These are phyloP conservation scores for Heterocephalus glaber DNA, from an alignment of 2,113 vertebrate genomes.

Conservation along the genomic window DNA sequence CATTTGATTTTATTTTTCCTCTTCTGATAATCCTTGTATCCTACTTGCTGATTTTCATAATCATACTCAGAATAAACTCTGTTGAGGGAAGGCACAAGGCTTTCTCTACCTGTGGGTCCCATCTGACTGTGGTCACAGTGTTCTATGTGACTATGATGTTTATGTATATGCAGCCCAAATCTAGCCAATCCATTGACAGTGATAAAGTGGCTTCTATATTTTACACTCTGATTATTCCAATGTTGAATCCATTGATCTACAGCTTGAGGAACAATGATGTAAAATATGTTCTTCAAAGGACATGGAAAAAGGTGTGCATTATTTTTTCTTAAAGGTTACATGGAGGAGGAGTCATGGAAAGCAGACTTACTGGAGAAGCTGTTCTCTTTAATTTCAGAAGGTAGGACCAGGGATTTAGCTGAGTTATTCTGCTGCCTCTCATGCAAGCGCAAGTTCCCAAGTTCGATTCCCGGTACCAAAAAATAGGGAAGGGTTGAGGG, in stretches of 20 bases:
- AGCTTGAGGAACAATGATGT: slow-evolving; percentile 70
- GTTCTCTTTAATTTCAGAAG: neutral
- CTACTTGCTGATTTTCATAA: neutral
- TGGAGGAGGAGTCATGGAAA: neutral
- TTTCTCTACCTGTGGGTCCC: slow-evolving; percentile 37
- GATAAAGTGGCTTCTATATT: slow-evolving; percentile 53
- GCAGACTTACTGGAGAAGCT: no score
- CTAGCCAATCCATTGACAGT: slow-evolving; percentile 45
- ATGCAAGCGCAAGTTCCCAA: no score
- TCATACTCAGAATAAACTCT: neutral
- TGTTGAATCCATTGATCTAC: slow-evolving; percentile 71
- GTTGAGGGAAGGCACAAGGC: slow-evolving; percentile 15
- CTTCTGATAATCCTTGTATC: slow-evolving; percentile 21
- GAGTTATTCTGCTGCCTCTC: no score
- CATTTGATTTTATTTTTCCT: slow-evolving; percentile 27
- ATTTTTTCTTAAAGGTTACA: neutral
- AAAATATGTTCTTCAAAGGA: neutral
- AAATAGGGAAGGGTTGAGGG: no score
- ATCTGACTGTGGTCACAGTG: slow-evolving; percentile 51
- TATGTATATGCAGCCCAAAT: slow-evolving; percentile 48
- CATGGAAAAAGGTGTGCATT: neutral
- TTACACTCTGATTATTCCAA: slow-evolving; percentile 60
- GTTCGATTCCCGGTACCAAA: no score
- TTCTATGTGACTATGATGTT: slow-evolving; percentile 57
- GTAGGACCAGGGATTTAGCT: no score